phyloP scores from a whole-genome alignment of 2,888 invertebrate species.

The Monochamus alternatus region DNA sequence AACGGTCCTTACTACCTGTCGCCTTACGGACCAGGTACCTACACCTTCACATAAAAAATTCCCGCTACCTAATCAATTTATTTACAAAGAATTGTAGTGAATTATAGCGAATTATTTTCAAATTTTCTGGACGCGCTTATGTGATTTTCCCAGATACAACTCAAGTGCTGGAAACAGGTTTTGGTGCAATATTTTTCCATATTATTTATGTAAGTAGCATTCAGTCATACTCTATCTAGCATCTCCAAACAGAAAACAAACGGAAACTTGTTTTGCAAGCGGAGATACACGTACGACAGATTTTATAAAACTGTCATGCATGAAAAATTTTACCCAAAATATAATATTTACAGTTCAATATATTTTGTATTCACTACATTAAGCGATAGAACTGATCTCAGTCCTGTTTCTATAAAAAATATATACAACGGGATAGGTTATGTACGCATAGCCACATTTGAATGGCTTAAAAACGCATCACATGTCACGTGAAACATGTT shows the following conservation, averaged over 20 bases:
- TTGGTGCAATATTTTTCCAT: constrained; percentile 55
- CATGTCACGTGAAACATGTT: background rate
- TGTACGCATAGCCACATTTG: background rate
- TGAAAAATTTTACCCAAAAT: too few relatives aligned
- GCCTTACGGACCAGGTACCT: constrained; percentile 8
- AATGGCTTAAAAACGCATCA: background rate
- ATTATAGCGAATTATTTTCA: constrained; percentile 36
- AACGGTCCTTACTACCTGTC: constrained; percentile 30
- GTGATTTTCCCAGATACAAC: constrained; percentile 39
- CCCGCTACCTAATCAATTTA: background rate
- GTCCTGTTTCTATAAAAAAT: background rate
- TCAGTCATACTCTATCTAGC: background rate
- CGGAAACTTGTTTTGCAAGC: background rate
- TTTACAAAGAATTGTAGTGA: constrained; percentile 31
- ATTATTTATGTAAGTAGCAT: constrained; percentile 49
- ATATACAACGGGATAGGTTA: constrained; percentile 4
- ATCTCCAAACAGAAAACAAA: background rate
- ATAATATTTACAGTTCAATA: too few relatives aligned
- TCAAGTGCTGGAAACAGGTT: constrained; percentile 51
- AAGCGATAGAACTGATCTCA: background rate
- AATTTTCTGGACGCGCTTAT: constrained; percentile 50
- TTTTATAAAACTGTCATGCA: too few relatives aligned
- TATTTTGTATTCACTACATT: too few relatives aligned
- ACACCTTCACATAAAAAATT: constrained; percentile 11
- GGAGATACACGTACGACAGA: too few relatives aligned